These are phyloP conservation scores for Dolomedes plantarius DNA, from an alignment of 2,888 invertebrate species.

Conservation along the genomic window DNA sequence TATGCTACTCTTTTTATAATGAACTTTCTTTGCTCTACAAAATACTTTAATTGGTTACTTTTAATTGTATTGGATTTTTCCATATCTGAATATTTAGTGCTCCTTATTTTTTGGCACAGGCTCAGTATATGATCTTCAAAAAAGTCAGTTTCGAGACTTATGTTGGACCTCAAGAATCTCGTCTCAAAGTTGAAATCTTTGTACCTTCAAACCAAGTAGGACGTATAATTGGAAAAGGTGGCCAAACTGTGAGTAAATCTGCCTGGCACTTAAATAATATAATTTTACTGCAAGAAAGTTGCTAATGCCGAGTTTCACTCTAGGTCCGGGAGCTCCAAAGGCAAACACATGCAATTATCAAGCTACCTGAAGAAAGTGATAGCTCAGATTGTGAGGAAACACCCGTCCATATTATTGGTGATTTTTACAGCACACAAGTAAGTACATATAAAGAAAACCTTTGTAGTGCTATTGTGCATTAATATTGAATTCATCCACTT, in stretches of 20 bases:
- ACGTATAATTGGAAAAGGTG: slow-evolving; percentile 97
- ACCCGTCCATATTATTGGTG: slow-evolving; percentile 95
- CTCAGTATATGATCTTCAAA: slow-evolving; percentile 73
- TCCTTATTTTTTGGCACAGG: too few species aligned
- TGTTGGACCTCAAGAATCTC: slow-evolving; percentile 71
- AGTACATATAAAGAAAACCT: too few species aligned
- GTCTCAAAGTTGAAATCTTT: slow-evolving; percentile 73
- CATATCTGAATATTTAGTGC: too few species aligned
- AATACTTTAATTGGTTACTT: too few species aligned
- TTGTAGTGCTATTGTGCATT: too few species aligned
- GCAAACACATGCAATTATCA: slow-evolving; percentile 95
- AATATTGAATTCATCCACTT: too few species aligned
- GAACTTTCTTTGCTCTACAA: not conserved
- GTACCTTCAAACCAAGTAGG: slow-evolving; percentile 84
- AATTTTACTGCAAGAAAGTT: not conserved
- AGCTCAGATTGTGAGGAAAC: slow-evolving; percentile 86
- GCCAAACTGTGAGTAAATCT: slow-evolving; percentile 84
- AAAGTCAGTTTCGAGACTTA: slow-evolving; percentile 73
- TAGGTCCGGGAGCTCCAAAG: slow-evolving; percentile 90
- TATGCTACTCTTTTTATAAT: not conserved
- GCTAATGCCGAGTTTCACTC: not conserved
- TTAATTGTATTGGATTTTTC: too few species aligned
- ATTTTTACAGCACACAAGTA: slow-evolving; percentile 84
- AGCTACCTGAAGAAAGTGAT: slow-evolving; percentile 82
- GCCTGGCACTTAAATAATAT: not conserved